Evolutionary conservation across 1,140 invertebrate genomes (phyloP), one percentile per base, ranked within the genome.

Genomic region (Rhyzopertha dominica): DNA sequence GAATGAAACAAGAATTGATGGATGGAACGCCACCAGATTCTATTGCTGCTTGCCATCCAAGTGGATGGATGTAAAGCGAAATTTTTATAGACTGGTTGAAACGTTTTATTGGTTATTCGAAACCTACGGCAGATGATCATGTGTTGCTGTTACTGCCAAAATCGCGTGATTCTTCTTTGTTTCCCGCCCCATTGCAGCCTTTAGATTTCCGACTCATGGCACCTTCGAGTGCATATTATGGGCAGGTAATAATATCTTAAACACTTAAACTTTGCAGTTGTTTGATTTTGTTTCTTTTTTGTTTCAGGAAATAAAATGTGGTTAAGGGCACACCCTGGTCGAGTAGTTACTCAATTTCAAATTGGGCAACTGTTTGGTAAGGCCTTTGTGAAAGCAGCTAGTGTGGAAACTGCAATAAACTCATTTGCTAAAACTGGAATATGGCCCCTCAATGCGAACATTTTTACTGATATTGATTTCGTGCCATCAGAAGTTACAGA

Each of bases 341-440:
- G 49, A 9, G 48, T 52, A 35, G 38, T 59, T 36, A 55, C 58
- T 22, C 12, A 25, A 38, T 66, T 57, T 53, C 56, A 68, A 43
- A 56, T 63, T 37, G 50, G 43, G 18, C 47, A 61, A 54, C 41
- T 65, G 44, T 62, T 65, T 63, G 58, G 38, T 31, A 38, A 63
- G 48, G 65, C 61, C 23, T 65, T 53, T 40, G 31, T 55, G 37
- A 47, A 62, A 38, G 61, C 64, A 25, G 62, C 66, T 28, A 68
- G 59, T 47, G 59, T 62, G 49, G 50, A 48, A 12, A 69, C 61
- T 34, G 63, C 67, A 25, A 54, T 65, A 10, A 68, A 66, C 42
- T 58, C 51, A 17, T 71, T 71, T 43, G 50, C 41, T 47, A 62
- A 58, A 43, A 54, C 47, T 48, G 67, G 65, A n/a, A 67, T 71